A percentile compares a stretch with the other conserved stretches of the same genome.
phyloP scores from a whole-genome alignment of 2,797 vertebrate genomes.

The Hemibagrus guttatus region DNA sequence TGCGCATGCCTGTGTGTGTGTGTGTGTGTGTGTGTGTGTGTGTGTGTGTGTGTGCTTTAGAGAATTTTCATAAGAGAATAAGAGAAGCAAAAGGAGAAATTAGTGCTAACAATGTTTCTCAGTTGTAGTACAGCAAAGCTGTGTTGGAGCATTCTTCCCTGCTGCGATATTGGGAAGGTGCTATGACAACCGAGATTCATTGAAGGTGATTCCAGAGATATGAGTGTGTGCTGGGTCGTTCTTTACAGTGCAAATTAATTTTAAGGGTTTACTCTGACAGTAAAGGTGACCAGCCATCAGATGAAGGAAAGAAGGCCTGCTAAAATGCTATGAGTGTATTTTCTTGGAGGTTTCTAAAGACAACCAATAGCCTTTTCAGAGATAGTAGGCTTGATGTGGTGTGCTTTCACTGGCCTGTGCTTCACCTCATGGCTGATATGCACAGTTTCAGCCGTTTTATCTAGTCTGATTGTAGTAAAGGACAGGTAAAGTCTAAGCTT shows the following conservation, averaged over 20 bases:
- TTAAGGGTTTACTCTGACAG: constrained; percentile 62
- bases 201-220: constrained; percentile 58
- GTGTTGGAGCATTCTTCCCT: constrained; percentile 47
- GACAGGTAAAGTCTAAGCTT: constrained; percentile 5
- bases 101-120: constrained; percentile 54
- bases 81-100: constrained; percentile 35
- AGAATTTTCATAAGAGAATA: constrained; percentile 28
- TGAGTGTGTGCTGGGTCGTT: constrained; percentile 54
- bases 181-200: constrained; percentile 66
- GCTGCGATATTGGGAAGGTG: constrained; percentile 60
- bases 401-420: constrained; percentile 50
- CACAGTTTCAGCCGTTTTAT: constrained; percentile 41
- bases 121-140: constrained; percentile 47
- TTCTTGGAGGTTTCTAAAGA: constrained; percentile 55
- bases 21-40: constrained; percentile 25
- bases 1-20: constrained; percentile 14
- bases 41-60: constrained; percentile 22
- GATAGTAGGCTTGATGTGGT: constrained; percentile 50
- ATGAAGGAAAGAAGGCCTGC: constrained; percentile 50
- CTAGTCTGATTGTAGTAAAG: constrained; percentile 33
- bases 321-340: constrained; percentile 61
- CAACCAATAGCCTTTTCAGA: constrained; percentile 56
- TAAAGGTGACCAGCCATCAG: constrained; percentile 65
- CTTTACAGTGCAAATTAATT: constrained; percentile 61
- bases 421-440: constrained; percentile 52